Evolutionary conservation across 1,140 invertebrate species (phyloP), one percentile per base, ranked within the genome.

Genomic region (Drosophila varians): DNA sequence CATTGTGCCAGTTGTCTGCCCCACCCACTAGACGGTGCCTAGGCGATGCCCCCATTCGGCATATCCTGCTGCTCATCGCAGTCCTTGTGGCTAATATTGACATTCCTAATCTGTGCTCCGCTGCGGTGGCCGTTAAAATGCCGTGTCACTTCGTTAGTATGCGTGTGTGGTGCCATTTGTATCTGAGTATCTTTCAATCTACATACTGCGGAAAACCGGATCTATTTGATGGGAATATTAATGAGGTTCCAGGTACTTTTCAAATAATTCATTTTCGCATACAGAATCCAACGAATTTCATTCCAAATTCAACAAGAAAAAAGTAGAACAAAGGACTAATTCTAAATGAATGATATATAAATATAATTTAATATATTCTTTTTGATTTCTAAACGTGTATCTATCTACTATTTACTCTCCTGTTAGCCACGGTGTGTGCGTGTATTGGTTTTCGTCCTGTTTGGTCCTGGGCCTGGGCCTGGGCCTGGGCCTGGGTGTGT

Each of bases 71-170:
- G 46, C 46, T 70, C 53, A 38, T 77, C 66, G 25, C 36, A 38
- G 56, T 78, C 52, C 34, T 54, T 68, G 69, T 83, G 80, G 77
- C 80, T 79, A 86, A 86, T 86, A 86, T 86, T 86, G 80, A 86
- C 80, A 86, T 86, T 86, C 80, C 72, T 86, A 86, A 86, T 86
- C 80, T 87, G 73, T 83, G 80, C 75, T 66, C 55, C 60, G 45
- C 56, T 66, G 78, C 65, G 79, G 43, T 62, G 78, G 56, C 82
- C 82, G 80, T 74, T 80, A 86, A 86, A 86, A 80, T 86, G 80
- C 80, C 80, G 82, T 86, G 80, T 86, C 80, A 86, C 82, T 86
- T 80, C 66, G 80, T 80, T 86, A 86, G 73, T 80, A 86, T 87
- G 80, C 82, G 82, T 86, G 80, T 86, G 76, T 80, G 72, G 42